Evolutionary conservation across 2,113 vertebrate species (phyloP), one percentile per base, ranked within the genome.

Genomic region (Ornithorhynchus anatinus): DNA sequence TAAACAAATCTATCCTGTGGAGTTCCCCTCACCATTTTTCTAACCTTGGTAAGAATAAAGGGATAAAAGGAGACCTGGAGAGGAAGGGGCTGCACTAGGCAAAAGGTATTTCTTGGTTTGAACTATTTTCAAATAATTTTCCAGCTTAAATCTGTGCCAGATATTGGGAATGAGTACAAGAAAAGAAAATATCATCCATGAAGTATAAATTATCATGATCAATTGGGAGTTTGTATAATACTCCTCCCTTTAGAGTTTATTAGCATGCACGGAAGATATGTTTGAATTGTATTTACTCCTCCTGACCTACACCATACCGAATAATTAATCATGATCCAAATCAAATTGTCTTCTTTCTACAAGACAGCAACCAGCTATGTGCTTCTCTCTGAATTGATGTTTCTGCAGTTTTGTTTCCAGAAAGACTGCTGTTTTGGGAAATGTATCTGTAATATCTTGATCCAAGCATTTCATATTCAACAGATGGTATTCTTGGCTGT

Each of bases 401-500:
- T 84, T 84, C 59, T 71, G 75, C 66, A 84, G 65, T 80, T 88
- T 75, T 84, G 76, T 89, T 92, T 89, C 88, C 79, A 91, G 85
- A 91, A 92, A 85, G 82, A 76, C 76, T 82, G 84, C 80, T 91
- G 87, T 87, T 91, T 89, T 68, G 88, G 86, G 86, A 88, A 84
- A 90, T 89, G 84, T 83, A 87, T 86, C 86, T 88, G 23, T 84
- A 90, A 89, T 88, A 80, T 83, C 88, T 89, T 77, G 89, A 89
- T 92, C 87, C 90, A 92, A 89, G 65, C 72, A 85, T 88, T 91
- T 91, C 86, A 88, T 89, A 92, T 89, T 89, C 86, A 92, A 84
- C 90, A 92, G 92, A 92, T 91, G 91, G 88, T 82, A 79, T 87
- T 90, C 73, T 91, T 92, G 91, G 92, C 92, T 88, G 39, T 42